Evolutionary conservation across 2,888 invertebrate species (phyloP).

Genomic region (Napeogenes sylphis): DNA sequence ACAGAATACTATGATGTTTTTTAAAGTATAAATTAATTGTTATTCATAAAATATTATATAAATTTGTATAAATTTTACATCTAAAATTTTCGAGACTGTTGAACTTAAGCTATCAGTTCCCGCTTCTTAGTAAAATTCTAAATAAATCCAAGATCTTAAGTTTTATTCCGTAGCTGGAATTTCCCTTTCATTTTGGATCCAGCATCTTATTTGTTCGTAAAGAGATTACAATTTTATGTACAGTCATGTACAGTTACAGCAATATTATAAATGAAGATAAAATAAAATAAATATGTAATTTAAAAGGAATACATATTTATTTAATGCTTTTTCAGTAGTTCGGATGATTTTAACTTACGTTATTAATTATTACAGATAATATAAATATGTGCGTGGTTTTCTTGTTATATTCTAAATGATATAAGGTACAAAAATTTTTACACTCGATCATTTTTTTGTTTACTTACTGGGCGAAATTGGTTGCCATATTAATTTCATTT

Average conservation of each 20-base stretch:
- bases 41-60: neutral
- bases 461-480: too few relatives aligned
- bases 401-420: too few relatives aligned
- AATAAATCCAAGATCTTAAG: conserved; percentile 26
- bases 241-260: conserved; percentile 8
- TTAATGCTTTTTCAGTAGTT: too few relatives aligned
- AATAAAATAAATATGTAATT: neutral
- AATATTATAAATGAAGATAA: conserved; percentile 5
- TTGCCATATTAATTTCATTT: too few relatives aligned
- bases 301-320: too few relatives aligned
- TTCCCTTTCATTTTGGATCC: conserved; percentile 31
- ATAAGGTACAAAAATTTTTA: too few relatives aligned
- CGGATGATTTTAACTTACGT: too few relatives aligned
- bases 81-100: neutral
- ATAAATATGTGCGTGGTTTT: too few relatives aligned
- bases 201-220: conserved; percentile 30
- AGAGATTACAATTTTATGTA: conserved; percentile 26
- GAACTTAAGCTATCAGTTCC: conserved; percentile 23
- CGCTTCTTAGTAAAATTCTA: conserved; percentile 15
- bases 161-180: conserved; percentile 26
- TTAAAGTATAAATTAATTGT: neutral
- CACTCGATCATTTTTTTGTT: too few relatives aligned
- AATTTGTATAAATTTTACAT: neutral
- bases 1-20: neutral
- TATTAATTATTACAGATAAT: too few relatives aligned